Evolutionary conservation across 1,140 invertebrate genomes (phyloP), one percentile per base, ranked within the genome.

Genomic region (Condylostylus longicornis): DNA sequence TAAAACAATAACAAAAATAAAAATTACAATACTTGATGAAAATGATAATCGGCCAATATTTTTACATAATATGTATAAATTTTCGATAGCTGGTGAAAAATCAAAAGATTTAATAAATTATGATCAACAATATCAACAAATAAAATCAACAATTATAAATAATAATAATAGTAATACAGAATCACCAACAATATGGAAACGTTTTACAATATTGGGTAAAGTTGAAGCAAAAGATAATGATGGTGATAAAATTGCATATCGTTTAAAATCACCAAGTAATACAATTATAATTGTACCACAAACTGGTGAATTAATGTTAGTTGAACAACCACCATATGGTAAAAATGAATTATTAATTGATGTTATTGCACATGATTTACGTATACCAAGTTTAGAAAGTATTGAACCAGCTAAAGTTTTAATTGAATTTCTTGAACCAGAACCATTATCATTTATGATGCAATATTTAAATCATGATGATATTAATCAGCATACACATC

Each of bases 1-100:
- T 51, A 79, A 73, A 41, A 76, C 81, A 0, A 68, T 72, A 12
- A 75, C 81, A 2, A 75, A 71, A 27, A 69, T 94, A 3, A 64
- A 69, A 14, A 70, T 95, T 3, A 64, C 69, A 4, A 70, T 96
- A 0, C 53, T 75, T 1, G 87, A 95, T 52, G 78, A 81, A 46
- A 95, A 97, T 56, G 90, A 95, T 61, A 90, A 95, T 54, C 72
- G 75, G 37, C 89, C 89, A 0, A 63, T 78, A 8, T 91, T 94
- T 55, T 72, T 74, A 2, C 69, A 79, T 28, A 67, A 71, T 31
- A 65, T 79, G 13, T 94, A 90, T 54, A 71, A 76, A 31, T 90
- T 89, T 48, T 71, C 76, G 30, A 69, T 87, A 10, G 70, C 67
- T 35, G 68, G 72, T 18, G 56, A 69, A 18, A 67, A 71, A 21